These are phyloP conservation scores for Brachionus plicatilis DNA, from an alignment of 1,140 invertebrate species.

Conservation along the genomic window DNA sequence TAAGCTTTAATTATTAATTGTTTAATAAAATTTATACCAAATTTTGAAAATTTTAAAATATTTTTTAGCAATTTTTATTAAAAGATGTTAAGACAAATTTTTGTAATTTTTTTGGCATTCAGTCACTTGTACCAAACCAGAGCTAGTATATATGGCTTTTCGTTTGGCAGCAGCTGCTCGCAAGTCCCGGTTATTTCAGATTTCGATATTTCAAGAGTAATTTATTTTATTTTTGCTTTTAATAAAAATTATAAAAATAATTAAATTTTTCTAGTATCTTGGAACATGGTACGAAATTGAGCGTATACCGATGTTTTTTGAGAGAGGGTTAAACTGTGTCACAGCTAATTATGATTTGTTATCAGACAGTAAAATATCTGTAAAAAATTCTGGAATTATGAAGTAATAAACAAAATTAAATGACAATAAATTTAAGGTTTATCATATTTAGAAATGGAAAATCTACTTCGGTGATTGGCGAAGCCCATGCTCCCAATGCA, in stretches of 20 bases:
- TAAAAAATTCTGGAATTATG: slow-evolving; percentile 1
- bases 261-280: neutral
- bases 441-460: neutral
- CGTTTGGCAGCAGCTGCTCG: neutral
- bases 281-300: slow-evolving; percentile 39
- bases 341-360: neutral
- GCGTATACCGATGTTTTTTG: neutral
- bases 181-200: neutral
- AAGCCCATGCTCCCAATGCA: neutral
- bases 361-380: neutral
- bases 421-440: neutral
- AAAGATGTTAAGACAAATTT: neutral
- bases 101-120: neutral
- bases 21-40: neutral
- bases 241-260: neutral
- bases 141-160: neutral
- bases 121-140: neutral
- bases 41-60: neutral
- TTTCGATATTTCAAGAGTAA: neutral
- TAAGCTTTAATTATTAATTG: neutral
- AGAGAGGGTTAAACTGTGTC: neutral
- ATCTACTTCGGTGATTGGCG: neutral
- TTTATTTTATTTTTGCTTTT: neutral
- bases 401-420: neutral
- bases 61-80: neutral